Evolutionary conservation across 1,140 invertebrate species (phyloP).

Genomic region (Leptonema lineaticorne): DNA sequence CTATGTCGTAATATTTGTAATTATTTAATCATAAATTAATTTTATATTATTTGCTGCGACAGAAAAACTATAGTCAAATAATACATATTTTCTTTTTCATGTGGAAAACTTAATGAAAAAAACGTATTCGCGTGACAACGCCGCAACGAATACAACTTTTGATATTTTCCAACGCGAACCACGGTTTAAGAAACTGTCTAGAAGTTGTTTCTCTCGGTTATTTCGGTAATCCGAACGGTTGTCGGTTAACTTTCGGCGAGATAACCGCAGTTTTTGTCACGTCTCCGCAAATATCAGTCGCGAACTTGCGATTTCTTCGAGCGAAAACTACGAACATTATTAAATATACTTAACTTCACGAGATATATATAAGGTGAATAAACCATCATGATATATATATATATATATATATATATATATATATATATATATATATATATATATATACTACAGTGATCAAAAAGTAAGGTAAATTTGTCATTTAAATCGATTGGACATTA

Average conservation of each 20-base stretch:
- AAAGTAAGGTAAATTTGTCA: no score
- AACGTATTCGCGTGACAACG: background rate
- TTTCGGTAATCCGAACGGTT: background rate
- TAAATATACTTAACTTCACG: background rate
- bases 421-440: background rate
- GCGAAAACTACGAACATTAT: no score
- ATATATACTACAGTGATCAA: no score
- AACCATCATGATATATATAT: background rate
- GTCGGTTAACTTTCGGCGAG: background rate
- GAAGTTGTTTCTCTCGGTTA: background rate
- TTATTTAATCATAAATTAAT: no score
- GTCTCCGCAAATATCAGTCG: no score
- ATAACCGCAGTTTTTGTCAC: background rate
- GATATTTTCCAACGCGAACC: no score
- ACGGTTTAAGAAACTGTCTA: background rate
- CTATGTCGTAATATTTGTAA: no score
- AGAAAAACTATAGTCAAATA: no score
- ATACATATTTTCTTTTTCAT: background rate
- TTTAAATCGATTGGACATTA: no score
- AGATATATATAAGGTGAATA: background rate
- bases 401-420: background rate
- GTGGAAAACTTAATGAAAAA: background rate
- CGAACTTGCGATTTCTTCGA: no score
- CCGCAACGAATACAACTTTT: no score
- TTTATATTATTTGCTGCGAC: no score